Evolutionary conservation across 1,140 invertebrate species (phyloP).

Genomic region (Adoxophyes honmai): DNA sequence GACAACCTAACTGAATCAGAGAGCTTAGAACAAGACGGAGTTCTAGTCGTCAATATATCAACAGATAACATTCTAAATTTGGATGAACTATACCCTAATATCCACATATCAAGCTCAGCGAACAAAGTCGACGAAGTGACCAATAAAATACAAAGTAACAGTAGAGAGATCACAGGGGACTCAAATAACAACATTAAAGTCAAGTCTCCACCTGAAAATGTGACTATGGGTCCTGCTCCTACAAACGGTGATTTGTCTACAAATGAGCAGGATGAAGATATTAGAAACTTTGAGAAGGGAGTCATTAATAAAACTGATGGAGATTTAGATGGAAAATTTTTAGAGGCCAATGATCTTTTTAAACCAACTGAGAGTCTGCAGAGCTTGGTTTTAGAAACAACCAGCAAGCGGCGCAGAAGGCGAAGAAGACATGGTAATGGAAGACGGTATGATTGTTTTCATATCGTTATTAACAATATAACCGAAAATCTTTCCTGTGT

Average conservation of each 20-base stretch:
- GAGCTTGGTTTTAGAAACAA: constrained; percentile 44
- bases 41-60: constrained; percentile 71
- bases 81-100: constrained; percentile 61
- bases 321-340: constrained; percentile 39
- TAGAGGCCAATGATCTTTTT: constrained; percentile 46
- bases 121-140: constrained; percentile 69
- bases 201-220: constrained; percentile 59
- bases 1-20: constrained; percentile 69
- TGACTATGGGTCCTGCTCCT: constrained; percentile 64
- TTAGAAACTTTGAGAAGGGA: constrained; percentile 34
- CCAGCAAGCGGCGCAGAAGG: constrained; percentile 44
- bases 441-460: constrained; percentile 50
- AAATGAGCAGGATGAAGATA: constrained; percentile 53
- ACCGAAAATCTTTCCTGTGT: too few species aligned
- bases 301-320: constrained; percentile 44
- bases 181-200: constrained; percentile 68
- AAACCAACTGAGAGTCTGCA: constrained; percentile 65
- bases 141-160: constrained; percentile 76
- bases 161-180: constrained; percentile 72
- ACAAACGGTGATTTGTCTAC: constrained; percentile 62
- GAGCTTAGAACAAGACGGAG: constrained; percentile 73
- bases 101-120: constrained; percentile 50
- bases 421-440: constrained; percentile 67
- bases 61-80: constrained; percentile 69
- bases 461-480: constrained; percentile 12